Conservation (phyloP, 2,797 vertebrate genomes). For the Otus scops region DNA sequence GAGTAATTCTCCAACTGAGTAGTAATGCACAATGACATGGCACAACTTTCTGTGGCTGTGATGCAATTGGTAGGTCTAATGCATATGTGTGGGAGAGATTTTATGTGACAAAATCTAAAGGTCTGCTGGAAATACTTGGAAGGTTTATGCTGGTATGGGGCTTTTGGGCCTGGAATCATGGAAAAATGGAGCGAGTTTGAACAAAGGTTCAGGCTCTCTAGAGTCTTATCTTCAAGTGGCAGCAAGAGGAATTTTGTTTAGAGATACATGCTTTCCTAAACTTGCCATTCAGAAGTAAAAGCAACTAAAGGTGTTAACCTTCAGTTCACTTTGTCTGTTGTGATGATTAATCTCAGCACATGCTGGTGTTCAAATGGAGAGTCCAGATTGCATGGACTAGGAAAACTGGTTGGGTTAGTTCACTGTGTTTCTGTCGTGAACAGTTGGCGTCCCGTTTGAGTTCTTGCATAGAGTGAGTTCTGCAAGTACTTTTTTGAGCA, state of each 20-base stretch:
- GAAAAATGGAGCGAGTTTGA: background rate
- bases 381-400: background rate
- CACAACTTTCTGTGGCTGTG: background rate
- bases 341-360: background rate
- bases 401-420: background rate
- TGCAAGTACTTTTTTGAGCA: background rate
- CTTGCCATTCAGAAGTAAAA: background rate
- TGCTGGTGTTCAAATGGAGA: background rate
- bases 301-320: background rate
- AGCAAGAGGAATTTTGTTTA: background rate
- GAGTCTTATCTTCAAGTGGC: background rate
- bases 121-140: background rate
- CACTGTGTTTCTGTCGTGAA: background rate
- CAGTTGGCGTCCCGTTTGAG: background rate
- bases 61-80: background rate
- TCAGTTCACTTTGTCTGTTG: background rate
- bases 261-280: background rate
- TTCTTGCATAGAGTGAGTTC: background rate
- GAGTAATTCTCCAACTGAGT: background rate
- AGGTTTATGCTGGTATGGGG: background rate
- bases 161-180: background rate
- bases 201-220: background rate
- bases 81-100: background rate
- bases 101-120: background rate
- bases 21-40: background rate